Conservation (phyloP, 2,888 invertebrate species). For the Sepiola atlantica region DNA sequence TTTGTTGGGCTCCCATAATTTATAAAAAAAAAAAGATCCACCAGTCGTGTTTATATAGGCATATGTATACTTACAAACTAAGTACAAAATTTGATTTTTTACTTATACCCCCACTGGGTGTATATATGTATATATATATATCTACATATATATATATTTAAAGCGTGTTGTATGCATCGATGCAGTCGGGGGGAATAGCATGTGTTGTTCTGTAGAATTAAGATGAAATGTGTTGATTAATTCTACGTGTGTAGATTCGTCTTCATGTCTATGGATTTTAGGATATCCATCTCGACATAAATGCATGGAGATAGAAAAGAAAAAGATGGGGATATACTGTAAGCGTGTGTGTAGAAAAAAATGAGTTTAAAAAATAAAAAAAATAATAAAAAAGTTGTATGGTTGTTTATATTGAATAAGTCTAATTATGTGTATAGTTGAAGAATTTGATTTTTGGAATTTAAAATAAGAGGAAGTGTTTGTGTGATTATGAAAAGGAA, state of each 20-base stretch:
- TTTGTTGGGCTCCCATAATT: slow-evolving; percentile 56
- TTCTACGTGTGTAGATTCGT: not conserved
- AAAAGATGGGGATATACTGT: not conserved
- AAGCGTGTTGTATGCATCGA: slow-evolving; percentile 9
- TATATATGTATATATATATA: slow-evolving; percentile 24
- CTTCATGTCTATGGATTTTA: not conserved
- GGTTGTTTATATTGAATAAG: not conserved
- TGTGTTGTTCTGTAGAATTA: not conserved
- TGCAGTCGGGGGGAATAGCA: not conserved
- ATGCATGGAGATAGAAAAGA: not conserved
- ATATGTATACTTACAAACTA: not conserved
- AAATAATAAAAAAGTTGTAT: not conserved
- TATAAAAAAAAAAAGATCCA: not conserved
- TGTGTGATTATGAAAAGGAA: not conserved
- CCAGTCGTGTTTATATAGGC: slow-evolving; percentile 33
- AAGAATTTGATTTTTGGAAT: not conserved
- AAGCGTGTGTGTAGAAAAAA: not conserved
- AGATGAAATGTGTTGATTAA: not conserved
- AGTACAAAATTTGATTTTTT: not conserved
- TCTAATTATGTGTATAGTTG: not conserved
- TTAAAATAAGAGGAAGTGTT: not conserved
- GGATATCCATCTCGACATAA: not conserved
- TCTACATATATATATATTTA: not conserved
- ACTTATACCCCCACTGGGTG: not conserved
- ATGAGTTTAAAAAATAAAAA: not conserved